These are phyloP conservation scores for Gordius sp. DNA, from an alignment of 2,888 invertebrate genomes.

Conservation along the genomic window DNA sequence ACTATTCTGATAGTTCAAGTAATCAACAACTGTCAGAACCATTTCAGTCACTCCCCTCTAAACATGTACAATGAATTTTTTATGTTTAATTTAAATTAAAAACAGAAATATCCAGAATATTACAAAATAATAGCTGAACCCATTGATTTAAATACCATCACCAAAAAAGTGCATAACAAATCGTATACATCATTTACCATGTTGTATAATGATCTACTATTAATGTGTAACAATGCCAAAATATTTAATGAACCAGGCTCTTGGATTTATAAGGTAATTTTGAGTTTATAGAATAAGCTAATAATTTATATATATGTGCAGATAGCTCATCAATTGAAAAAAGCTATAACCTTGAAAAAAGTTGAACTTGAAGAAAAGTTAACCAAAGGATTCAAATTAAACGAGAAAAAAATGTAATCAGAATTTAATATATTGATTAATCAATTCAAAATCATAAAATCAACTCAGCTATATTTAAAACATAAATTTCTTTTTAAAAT, in stretches of 20 bases:
- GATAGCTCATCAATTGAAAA: no score
- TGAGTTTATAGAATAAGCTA: no score
- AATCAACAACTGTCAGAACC: neutral
- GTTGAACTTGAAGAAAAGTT: no score
- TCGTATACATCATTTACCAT: conserved; percentile 50
- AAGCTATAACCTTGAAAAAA: no score
- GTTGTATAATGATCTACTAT: conserved; percentile 58
- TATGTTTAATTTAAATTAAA: conserved; percentile 16
- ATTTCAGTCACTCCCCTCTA: neutral
- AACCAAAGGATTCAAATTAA: no score
- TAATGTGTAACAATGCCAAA: conserved; percentile 80
- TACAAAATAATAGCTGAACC: conserved; percentile 74
- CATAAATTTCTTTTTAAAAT: no score
- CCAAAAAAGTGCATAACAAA: conserved; percentile 46
- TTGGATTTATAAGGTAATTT: conserved; percentile 59
- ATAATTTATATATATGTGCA: no score
- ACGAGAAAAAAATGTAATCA: no score
- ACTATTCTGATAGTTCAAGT: neutral
- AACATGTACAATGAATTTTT: neutral
- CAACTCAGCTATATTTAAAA: no score
- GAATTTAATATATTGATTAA: no score
- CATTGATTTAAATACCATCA: conserved; percentile 72
- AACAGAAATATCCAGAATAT: conserved; percentile 62
- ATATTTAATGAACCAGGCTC: conserved; percentile 84
- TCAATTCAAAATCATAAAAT: no score